Evolutionary conservation across 37 sponge, comb jelly and placozoan genomes (phyloP).

Genomic region (Halisarca cf. caerulea): DNA sequence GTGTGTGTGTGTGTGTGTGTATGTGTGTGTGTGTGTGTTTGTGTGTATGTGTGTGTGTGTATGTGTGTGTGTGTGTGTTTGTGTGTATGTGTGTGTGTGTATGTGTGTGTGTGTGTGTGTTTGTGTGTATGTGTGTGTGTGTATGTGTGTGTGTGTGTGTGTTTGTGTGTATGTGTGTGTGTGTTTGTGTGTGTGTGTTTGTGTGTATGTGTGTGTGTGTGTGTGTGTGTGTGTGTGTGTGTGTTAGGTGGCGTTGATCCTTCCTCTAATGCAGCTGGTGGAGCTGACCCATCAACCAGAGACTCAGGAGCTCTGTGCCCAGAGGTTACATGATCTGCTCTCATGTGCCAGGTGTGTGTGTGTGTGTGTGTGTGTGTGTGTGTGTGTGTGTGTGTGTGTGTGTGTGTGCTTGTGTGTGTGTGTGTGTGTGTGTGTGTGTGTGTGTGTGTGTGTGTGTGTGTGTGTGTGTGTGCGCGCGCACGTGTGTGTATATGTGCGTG

Average conservation of each 20-base stretch:
- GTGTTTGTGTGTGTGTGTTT: slow-evolving; percentile 17
- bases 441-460: not conserved
- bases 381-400: too few species aligned
- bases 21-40: slow-evolving; percentile 20
- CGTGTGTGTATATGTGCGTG: too few species aligned
- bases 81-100: slow-evolving; percentile 15
- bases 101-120: too few species aligned
- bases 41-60: too few species aligned
- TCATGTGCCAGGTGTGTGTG: slow-evolving; percentile 48
- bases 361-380: not conserved
- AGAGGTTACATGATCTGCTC: slow-evolving; percentile 51
- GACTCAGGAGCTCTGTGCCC: slow-evolving; percentile 51
- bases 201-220: too few species aligned
- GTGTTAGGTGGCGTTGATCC: not conserved
- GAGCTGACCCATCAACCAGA: not conserved
- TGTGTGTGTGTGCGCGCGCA: too few species aligned
- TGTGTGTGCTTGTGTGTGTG: too few species aligned
- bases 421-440: too few species aligned
- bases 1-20: slow-evolving; percentile 3
- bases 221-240: too few species aligned
- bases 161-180: not conserved
- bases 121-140: too few species aligned
- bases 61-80: too few species aligned
- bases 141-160: not conserved
- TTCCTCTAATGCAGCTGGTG: not conserved